These are phyloP conservation scores for Melanotaenia maccullochi DNA, from an alignment of 2,797 vertebrate species.

Conservation along the genomic window DNA sequence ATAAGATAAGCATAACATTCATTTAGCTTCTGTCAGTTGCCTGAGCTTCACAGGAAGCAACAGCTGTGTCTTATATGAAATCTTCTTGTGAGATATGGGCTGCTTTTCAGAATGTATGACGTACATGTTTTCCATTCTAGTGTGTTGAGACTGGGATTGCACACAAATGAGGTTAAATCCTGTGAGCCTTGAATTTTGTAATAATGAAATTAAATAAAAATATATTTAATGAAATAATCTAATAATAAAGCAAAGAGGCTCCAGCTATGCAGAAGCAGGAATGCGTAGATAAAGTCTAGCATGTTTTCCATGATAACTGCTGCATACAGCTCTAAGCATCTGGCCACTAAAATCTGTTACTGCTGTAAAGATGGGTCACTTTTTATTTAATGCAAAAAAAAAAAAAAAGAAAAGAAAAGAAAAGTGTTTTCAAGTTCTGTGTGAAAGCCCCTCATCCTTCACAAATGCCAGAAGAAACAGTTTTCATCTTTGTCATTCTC, in stretches of 20 bases:
- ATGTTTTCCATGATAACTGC: background rate
- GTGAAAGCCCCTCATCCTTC: conserved; percentile 37
- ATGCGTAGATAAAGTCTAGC: background rate
- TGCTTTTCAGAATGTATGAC: conserved; percentile 15
- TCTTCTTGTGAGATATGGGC: conserved; percentile 22
- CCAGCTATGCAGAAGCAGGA: no score
- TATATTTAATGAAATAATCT: background rate
- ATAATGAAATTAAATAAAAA: background rate
- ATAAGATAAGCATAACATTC: conserved; percentile 45
- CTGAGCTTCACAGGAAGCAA: conserved; percentile 35
- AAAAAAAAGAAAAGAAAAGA: no score
- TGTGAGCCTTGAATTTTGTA: background rate
- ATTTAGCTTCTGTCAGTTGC: conserved; percentile 42
- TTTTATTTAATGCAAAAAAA: no score
- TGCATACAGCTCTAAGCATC: no score
- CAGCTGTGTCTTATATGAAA: conserved; percentile 39
- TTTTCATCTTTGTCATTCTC: conserved; percentile 48
- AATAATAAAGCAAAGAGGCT: background rate
- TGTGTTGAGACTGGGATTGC: conserved; percentile 11
- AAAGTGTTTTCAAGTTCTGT: background rate
- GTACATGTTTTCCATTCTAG: conserved; percentile 15
- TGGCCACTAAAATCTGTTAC: no score
- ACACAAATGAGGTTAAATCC: background rate
- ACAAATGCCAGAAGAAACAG: conserved; percentile 50
- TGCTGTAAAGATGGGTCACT: no score